A percentile compares a stretch with the other conserved stretches of the same genome.
Conservation (phyloP, 2,888 invertebrate genomes). For the Lithophane leautieri region DNA sequence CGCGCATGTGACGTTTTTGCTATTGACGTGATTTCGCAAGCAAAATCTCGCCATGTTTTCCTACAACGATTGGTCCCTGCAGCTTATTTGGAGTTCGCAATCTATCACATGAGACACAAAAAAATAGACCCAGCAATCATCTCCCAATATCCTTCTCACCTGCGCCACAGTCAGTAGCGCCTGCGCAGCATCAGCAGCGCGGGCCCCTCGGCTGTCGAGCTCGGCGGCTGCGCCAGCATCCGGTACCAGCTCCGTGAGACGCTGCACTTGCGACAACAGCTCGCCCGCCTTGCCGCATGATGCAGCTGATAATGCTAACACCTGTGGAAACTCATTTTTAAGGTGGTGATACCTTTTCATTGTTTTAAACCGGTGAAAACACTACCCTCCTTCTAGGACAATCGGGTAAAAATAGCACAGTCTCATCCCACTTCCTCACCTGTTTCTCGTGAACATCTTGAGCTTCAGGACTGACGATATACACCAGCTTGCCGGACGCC, state of each 20-base stretch:
- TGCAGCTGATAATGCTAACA: constrained; percentile 62
- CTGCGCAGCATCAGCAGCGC: constrained; percentile 69
- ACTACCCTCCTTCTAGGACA: not conserved
- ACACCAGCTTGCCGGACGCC: constrained; percentile 73
- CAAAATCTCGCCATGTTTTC: not conserved
- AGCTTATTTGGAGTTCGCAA: not conserved
- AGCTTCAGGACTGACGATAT: constrained; percentile 66
- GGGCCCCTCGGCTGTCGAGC: constrained; percentile 68
- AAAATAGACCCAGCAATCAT: not conserved
- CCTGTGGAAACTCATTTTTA: not conserved
- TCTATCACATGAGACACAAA: not conserved
- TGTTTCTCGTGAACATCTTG: constrained; percentile 61
- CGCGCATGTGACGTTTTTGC: not conserved
- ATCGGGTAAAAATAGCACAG: not conserved
- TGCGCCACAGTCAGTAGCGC: constrained; percentile 67
- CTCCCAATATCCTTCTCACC: constrained; percentile 41
- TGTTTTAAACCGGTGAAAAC: not conserved
- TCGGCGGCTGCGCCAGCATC: constrained; percentile 51
- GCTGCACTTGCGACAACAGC: constrained; percentile 71
- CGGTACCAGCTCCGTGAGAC: constrained; percentile 66
- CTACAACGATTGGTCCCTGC: not conserved
- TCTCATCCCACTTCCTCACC: constrained; percentile 56
- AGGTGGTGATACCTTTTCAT: not conserved
- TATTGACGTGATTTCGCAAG: not conserved
- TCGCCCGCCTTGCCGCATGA: constrained; percentile 72